These are phyloP conservation scores for Nephila pilipes DNA, from an alignment of 1,140 invertebrate genomes.

Conservation along the genomic window DNA sequence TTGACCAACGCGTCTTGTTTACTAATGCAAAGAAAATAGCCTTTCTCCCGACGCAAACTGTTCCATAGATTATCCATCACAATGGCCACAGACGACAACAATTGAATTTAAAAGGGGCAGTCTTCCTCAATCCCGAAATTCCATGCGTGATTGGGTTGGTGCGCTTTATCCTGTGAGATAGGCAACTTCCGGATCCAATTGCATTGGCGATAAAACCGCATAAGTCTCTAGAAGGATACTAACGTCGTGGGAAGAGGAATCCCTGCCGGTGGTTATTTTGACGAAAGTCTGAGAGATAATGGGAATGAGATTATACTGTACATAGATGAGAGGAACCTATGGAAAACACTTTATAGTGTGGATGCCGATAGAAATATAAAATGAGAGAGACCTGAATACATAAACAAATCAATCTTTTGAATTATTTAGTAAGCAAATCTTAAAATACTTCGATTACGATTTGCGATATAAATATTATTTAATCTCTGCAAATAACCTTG, in stretches of 20 bases:
- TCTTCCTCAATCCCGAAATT: slow-evolving; percentile 22
- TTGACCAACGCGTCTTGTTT: slow-evolving; percentile 49
- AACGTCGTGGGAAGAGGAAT: background rate
- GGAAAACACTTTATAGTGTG: too few relatives aligned
- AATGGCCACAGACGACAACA: slow-evolving; percentile 47
- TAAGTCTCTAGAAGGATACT: background rate
- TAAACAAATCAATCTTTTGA: too few relatives aligned
- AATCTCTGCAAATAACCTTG: too few relatives aligned
- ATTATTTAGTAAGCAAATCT: too few relatives aligned
- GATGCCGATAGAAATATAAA: too few relatives aligned
- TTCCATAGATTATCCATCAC: slow-evolving; percentile 52
- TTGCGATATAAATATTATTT: too few relatives aligned
- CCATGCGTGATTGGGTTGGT: slow-evolving; percentile 12
- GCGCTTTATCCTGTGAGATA: slow-evolving; percentile 14
- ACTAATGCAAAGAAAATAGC: slow-evolving; percentile 51
- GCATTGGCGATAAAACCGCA: slow-evolving; percentile 21
- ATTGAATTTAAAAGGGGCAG: slow-evolving; percentile 41
- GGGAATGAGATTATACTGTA: background rate
- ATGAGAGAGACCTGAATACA: too few relatives aligned
- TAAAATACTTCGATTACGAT: too few relatives aligned
- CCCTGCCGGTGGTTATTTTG: background rate
- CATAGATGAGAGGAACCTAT: too few relatives aligned
- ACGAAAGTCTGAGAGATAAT: background rate
- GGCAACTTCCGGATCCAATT: slow-evolving; percentile 42
- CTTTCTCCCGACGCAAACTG: background rate